Evolutionary conservation across 2,888 invertebrate species (phyloP), one percentile per base, ranked within the genome.

Genomic region (Carterocephalus palaemon): DNA sequence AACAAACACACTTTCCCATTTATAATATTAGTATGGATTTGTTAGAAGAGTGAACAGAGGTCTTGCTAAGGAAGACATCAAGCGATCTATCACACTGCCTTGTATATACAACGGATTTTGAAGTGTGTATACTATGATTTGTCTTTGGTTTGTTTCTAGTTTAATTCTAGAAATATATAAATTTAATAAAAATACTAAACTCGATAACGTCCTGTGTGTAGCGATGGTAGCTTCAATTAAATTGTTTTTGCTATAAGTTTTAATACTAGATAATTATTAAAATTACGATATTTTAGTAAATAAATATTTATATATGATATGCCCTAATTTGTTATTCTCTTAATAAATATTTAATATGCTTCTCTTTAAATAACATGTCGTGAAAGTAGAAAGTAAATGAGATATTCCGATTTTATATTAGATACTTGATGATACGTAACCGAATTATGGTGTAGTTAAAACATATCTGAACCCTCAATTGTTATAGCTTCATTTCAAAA

Each of bases 151-250:
- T n/a, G n/a, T n/a, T n/a, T n/a, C n/a, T n/a, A n/a, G n/a, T n/a
- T n/a, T 28, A 42, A 26, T 26, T 26, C 33, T 42, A 42, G 41
- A 23, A 13, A 42, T 34, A 12, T 17, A 26, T 34, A 34, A 41
- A 23, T n/a, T 22, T 13, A 16, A 22, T 24, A 8, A 8, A 12
- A 9, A 10, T 24, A 26, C 9, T 31, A 4, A 5, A 29, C 20
- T 34, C 34, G 7, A 32, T 34, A 15, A 42, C 34, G 42, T 42
- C 42, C 42, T 24, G 17, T 33, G 33, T 41, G 7, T 34, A 34
- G 33, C 42, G 26, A 42, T 26, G 12, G 13, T 42, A 42, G 42
- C 19, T 26, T 26, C 13, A 41, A 13, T 23, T n/a, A n/a, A n/a
- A n/a, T 34, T 7, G 7, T 34, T 20, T 42, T n/a, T n/a, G n/a